Base-by-base conservation (phyloP, 2,797 vertebrate genomes). In the Gymnoscopelus microlampas region DNA sequence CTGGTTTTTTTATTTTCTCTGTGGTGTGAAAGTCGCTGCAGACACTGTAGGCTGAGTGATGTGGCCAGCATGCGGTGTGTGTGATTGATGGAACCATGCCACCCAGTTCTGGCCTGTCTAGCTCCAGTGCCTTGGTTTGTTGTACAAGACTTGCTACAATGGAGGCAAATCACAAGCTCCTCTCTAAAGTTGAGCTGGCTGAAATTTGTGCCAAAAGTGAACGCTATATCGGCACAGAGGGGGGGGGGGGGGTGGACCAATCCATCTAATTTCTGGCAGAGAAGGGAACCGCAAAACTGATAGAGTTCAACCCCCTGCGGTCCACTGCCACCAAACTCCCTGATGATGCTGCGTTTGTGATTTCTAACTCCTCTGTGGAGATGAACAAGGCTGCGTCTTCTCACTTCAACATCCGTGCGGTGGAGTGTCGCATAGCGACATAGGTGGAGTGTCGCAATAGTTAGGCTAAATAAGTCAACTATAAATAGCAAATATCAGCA, bases 171-270 rank as follows among this genome's bases (percentile, higher is more conserved):
- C 91, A 94, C 67, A 94, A 95, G 89, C 93, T 89, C 66, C 93
- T 99, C 56, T 95, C 97, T 63, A 99, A 98, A 95, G 98, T 96
- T 80, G 94, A 92, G 73, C 91, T 99, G 19, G 97, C 98, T 13
- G 97, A 99, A 89, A 95, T 97, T 62, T 99, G 97, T 74, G 91
- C 96, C 71, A 96, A 94, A 84, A 96, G 95, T 0, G 98, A 99
- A 76, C 93, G 77, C 67, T 98, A 98, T 39, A 95, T 99, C 76
- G 98, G 98, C 76, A 98, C 97, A 13, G 96, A 99, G 91, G 97
- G 98, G 66, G 98, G 98, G 66, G 98, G 98, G 29, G 98, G 98
- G 74, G 99, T 99, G 98, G 98, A 99, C 89, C 97, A 99, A 86
- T 97, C 98, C 1, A 99, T 99, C 83, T 98, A 96, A 58, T 98